phyloP scores from a whole-genome alignment of 35 echinoderm and acorn worm genomes.

The Ophiothrix spiculata region DNA sequence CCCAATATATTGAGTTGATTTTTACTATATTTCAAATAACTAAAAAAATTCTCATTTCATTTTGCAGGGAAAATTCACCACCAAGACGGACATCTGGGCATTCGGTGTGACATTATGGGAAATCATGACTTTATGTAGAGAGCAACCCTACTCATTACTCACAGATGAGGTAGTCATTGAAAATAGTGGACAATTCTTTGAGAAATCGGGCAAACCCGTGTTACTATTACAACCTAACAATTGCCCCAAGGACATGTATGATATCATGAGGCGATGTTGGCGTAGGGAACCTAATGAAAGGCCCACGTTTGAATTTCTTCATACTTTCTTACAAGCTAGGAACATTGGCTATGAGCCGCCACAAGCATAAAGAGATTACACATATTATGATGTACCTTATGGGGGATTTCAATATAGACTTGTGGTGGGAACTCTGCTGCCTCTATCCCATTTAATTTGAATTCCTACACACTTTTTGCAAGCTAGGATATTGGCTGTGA shows the following conservation, averaged over 20 bases:
- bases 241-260: slow-evolving; percentile 86
- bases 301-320: slow-evolving; percentile 82
- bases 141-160: slow-evolving; percentile 78
- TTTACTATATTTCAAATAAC: too few relatives aligned
- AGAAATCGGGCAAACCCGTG: slow-evolving; percentile 64
- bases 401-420: too few relatives aligned
- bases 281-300: slow-evolving; percentile 54
- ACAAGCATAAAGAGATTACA: not conserved
- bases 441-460: too few relatives aligned
- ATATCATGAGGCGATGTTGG: slow-evolving; percentile 92
- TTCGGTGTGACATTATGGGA: slow-evolving; percentile 98
- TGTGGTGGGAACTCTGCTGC: too few relatives aligned
- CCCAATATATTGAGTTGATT: too few relatives aligned
- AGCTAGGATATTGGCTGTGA: too few relatives aligned
- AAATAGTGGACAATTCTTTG: slow-evolving; percentile 93
- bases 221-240: slow-evolving; percentile 56
- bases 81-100: slow-evolving; percentile 91
- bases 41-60: slow-evolving; percentile 17
- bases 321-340: slow-evolving; percentile 78
- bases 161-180: slow-evolving; percentile 89
- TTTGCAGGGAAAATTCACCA: slow-evolving; percentile 91
- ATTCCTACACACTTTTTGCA: too few relatives aligned
- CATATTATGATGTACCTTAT: too few relatives aligned
- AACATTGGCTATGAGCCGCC: slow-evolving; percentile 94
- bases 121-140: slow-evolving; percentile 80